These are phyloP conservation scores for Melanargia galathea DNA, from an alignment of 2,888 invertebrate genomes.

Conservation along the genomic window DNA sequence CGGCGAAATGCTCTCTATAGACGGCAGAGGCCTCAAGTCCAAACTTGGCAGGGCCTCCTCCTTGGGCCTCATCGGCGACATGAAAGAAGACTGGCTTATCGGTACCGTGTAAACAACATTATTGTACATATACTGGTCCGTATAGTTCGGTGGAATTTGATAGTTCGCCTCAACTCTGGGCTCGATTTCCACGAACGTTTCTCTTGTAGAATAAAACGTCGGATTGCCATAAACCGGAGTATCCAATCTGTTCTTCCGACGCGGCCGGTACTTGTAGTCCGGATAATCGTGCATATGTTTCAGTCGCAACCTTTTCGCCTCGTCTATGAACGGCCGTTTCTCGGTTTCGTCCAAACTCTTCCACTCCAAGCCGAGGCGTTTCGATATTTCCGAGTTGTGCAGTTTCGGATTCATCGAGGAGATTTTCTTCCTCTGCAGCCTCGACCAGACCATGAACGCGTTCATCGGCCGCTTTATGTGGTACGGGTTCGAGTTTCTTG, in stretches of 20 bases:
- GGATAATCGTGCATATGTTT: constrained; percentile 88
- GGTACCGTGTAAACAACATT: constrained; percentile 74
- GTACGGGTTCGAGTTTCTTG: constrained; percentile 82
- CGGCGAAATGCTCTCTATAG: constrained; percentile 77
- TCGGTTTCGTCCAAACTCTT: constrained; percentile 89
- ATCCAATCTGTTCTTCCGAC: constrained; percentile 82
- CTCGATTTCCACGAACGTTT: constrained; percentile 66
- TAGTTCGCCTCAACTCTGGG: constrained; percentile 64
- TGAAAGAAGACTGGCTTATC: constrained; percentile 62
- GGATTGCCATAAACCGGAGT: constrained; percentile 59
- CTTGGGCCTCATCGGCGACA: constrained; percentile 64
- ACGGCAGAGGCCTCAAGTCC: constrained; percentile 71
- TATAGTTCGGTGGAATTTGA: constrained; percentile 62
- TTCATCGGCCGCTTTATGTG: constrained; percentile 99
- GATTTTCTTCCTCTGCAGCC: constrained; percentile 92
- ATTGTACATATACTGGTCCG: constrained; percentile 72
- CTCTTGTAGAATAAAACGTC: constrained; percentile 60
- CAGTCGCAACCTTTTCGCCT: constrained; percentile 89
- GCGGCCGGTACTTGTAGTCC: constrained; percentile 86
- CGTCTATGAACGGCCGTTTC: constrained; percentile 94
- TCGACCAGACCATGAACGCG: constrained; percentile 99
- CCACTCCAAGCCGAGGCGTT: constrained; percentile 92
- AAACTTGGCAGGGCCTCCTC: constrained; percentile 64
- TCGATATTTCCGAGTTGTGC: constrained; percentile 91
- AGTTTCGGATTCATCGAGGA: constrained; percentile 91